Evolutionary conservation across 2,888 invertebrate species (phyloP), one percentile per base, ranked within the genome.

Genomic region (Eretmocerus hayati): DNA sequence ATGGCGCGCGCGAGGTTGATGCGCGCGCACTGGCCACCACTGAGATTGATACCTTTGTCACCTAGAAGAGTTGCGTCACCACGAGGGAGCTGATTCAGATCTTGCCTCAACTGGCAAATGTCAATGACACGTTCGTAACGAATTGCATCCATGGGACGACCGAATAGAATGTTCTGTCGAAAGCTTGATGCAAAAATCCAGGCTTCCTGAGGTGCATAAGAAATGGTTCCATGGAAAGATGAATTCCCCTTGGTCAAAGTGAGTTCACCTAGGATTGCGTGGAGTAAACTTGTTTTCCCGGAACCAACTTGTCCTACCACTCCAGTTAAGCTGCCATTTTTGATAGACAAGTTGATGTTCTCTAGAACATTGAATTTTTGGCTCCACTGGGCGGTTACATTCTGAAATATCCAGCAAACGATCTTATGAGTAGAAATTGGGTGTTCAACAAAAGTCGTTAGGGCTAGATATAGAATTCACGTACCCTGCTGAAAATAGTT

Each of bases 21-120:
- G 37, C 90, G 78, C 0, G 93, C 93, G 52, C 89, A 83, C 69
- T 94, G 93, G 2, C 91, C 87, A 63, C 81, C 90, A 53, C 87
- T 85, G 56, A 91, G 71, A 22, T 85, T 85, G 15, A 86, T 83
- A 13, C 90, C 90, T 58, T 83, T 75, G 62, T 90, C 89, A n/a
- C 90, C 90, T 2, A 91, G 86, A 38, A 87, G 72, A 0, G 88
- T 90, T 68, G 79, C 76, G 61, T 84, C 87, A 2, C 84, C 84
- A 57, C 82, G 77, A 11, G 80, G 76, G 55, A 86, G 78, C 62
- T 83, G 83, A 56, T 82, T 79, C 62, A 90, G 81, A 66, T 91
- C 90, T 64, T 80, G 79, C 61, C 81, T 79, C 38, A 87, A 73
- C 4, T 84, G 83, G 62, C 86, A 86, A 1, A 81, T 83, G 59